phyloP scores from a whole-genome alignment of 1,140 invertebrate genomes.

The Aphaenogaster rudis region DNA sequence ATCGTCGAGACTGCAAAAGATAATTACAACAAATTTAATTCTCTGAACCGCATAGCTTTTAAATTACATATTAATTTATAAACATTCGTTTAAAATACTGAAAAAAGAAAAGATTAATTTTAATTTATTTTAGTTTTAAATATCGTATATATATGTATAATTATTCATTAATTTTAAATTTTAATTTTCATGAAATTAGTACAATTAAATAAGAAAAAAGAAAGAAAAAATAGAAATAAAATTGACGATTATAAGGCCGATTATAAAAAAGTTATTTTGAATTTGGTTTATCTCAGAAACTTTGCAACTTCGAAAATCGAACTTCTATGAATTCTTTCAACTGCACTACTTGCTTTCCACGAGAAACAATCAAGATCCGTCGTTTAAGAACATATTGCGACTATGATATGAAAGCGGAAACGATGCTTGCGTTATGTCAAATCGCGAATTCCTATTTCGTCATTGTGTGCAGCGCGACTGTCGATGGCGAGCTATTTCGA shows the following conservation, averaged over 20 bases:
- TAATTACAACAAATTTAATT: neutral
- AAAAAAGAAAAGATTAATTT: neutral
- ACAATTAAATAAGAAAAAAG: neutral
- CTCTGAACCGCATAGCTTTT: neutral
- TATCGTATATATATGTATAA: neutral
- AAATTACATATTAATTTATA: neutral
- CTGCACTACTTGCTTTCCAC: neutral
- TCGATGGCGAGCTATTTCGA: constrained; percentile 1
- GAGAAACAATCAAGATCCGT: neutral
- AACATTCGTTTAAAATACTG: neutral
- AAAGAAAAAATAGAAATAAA: neutral
- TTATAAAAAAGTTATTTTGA: neutral
- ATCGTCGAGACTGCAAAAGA: neutral
- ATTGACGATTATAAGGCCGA: neutral
- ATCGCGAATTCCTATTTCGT: neutral
- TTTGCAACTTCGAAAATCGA: neutral
- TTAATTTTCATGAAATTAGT: neutral
- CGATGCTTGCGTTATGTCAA: neutral
- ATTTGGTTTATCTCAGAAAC: neutral
- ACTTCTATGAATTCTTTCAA: neutral
- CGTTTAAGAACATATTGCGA: neutral
- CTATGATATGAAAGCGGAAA: neutral
- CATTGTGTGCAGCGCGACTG: neutral
- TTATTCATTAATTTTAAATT: neutral
- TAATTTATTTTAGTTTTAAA: neutral